These are phyloP conservation scores for Plecotus auritus DNA, from an alignment of 2,113 vertebrate genomes.

Conservation along the genomic window DNA sequence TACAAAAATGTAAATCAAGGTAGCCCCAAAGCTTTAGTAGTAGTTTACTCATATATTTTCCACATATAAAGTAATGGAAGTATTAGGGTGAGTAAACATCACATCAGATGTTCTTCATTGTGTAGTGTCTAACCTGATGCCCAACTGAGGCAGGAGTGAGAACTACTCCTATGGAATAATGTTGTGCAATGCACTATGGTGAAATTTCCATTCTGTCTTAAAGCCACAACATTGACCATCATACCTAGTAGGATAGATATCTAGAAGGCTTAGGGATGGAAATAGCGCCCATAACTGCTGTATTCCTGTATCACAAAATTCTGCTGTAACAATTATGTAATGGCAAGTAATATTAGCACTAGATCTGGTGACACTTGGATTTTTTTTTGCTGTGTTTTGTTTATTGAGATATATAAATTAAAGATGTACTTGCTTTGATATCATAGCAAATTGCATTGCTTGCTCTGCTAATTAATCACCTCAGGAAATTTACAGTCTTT, in stretches of 20 bases:
- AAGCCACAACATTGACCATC: background rate
- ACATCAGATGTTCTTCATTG: background rate
- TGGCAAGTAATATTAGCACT: background rate
- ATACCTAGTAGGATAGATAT: background rate
- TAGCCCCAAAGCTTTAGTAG: background rate
- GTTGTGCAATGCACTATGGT: background rate
- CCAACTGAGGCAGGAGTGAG: background rate
- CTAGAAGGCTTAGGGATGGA: background rate
- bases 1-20: background rate
- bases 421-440: constrained; percentile 20
- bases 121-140: background rate
- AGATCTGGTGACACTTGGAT: background rate
- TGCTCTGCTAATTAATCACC: constrained; percentile 46
- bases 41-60: background rate
- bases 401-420: constrained; percentile 10
- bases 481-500: constrained; percentile 56
- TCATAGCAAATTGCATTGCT: constrained; percentile 42
- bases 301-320: background rate
- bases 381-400: constrained; percentile 2
- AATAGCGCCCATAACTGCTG: background rate
- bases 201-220: background rate
- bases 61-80: background rate
- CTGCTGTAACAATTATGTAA: background rate
- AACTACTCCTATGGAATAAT: background rate
- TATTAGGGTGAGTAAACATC: background rate